Evolutionary conservation across 1,140 invertebrate genomes (phyloP).

Genomic region (Camponotus floridanus): DNA sequence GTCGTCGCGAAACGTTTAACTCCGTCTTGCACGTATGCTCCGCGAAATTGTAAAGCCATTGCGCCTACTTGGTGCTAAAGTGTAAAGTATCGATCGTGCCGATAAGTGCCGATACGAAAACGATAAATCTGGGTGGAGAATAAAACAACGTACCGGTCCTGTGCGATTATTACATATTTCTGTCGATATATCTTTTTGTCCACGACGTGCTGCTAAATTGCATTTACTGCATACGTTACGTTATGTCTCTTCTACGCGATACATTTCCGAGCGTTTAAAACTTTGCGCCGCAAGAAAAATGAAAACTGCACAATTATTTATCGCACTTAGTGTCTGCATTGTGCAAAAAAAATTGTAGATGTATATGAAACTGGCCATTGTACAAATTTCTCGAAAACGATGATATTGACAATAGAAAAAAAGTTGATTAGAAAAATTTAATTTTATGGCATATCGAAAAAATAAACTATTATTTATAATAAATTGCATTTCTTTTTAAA

Average conservation of each 20-base stretch:
- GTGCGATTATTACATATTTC: conserved; percentile 59
- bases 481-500: no score
- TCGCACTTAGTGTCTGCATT: neutral
- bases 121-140: conserved; percentile 43
- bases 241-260: conserved; percentile 30
- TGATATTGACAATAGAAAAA: no score
- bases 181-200: conserved; percentile 40
- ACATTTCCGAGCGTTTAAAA: conserved; percentile 37
- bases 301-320: conserved; percentile 35
- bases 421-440: no score
- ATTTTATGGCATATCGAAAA: no score
- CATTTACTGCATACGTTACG: neutral
- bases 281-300: conserved; percentile 9
- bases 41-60: conserved; percentile 63
- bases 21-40: conserved; percentile 50
- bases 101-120: conserved; percentile 22
- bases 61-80: conserved; percentile 55
- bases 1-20: conserved; percentile 61
- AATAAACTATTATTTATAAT: no score
- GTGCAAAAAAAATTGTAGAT: neutral
- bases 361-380: neutral
- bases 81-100: conserved; percentile 58
- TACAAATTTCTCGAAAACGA: no score
- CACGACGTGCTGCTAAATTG: conserved; percentile 33
- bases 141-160: conserved; percentile 34